phyloP scores from a whole-genome alignment of 2,113 vertebrate genomes.

The Zosterops borbonicus region DNA sequence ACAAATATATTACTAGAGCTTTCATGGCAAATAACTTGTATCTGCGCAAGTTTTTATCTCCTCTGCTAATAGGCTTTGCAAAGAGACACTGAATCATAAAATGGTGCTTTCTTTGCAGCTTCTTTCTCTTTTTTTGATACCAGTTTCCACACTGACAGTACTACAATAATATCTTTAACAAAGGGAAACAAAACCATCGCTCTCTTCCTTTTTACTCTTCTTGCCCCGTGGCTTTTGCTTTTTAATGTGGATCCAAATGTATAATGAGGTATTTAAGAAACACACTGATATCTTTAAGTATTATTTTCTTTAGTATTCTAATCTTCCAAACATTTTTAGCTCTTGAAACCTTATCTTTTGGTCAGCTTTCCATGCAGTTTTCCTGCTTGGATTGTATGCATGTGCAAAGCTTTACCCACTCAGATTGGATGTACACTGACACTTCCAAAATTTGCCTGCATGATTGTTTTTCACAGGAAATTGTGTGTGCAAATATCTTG shows the following conservation, averaged over 20 bases:
- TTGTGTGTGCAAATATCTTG: constrained; percentile 35
- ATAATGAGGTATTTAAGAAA: background rate
- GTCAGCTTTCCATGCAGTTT: background rate
- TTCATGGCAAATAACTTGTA: background rate
- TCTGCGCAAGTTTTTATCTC: background rate
- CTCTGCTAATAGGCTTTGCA: background rate
- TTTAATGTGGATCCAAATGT: background rate
- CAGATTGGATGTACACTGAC: background rate
- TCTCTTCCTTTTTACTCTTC: background rate
- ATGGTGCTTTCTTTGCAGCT: background rate
- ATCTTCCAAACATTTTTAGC: background rate
- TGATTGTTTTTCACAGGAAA: constrained; percentile 54
- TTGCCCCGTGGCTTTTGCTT: background rate
- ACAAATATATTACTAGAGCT: rapidly evolving
- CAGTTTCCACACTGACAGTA: background rate
- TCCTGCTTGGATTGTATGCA: background rate
- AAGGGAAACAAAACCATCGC: background rate
- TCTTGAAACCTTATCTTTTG: background rate
- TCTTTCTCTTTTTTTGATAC: background rate
- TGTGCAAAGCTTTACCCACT: background rate
- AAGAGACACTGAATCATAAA: background rate
- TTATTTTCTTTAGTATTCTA: background rate
- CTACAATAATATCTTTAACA: background rate
- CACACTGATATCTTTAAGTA: background rate
- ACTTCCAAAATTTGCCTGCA: background rate